phyloP scores from a whole-genome alignment of 2,888 invertebrate species.

The Cynaeus angustus region DNA sequence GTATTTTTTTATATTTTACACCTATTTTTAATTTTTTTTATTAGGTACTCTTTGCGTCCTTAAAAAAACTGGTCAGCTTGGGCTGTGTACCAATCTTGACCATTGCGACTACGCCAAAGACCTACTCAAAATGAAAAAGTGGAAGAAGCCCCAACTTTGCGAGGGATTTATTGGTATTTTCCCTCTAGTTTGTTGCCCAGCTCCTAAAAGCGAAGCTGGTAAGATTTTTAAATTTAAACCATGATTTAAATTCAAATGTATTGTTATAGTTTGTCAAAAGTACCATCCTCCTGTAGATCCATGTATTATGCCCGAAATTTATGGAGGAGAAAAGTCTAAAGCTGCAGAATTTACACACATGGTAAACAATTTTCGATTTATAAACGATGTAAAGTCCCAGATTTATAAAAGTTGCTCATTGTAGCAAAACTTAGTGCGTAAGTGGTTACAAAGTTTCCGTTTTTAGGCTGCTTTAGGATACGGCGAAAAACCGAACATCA shows the following conservation, averaged over 20 bases:
- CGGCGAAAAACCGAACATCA: conserved; percentile 61
- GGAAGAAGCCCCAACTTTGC: conserved; percentile 26
- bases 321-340: conserved; percentile 50
- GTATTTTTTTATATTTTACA: conserved; percentile 1
- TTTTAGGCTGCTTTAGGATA: conserved; percentile 56
- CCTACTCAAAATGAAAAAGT: conserved; percentile 4
- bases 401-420: no score
- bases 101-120: conserved; percentile 25
- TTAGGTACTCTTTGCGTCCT: neutral
- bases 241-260: no score
- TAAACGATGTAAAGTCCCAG: no score
- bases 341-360: conserved; percentile 62
- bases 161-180: neutral
- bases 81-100: conserved; percentile 5
- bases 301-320: neutral
- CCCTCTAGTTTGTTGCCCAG: conserved; percentile 24
- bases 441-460: conserved; percentile 35
- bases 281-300: conserved; percentile 14
- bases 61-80: conserved; percentile 8
- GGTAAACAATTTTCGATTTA: conserved; percentile 49
- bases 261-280: conserved; percentile 7
- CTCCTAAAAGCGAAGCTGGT: conserved; percentile 17
- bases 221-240: no score
- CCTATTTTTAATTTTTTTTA: neutral
- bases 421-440: no score